Evolutionary conservation across 2,797 vertebrate genomes (phyloP), one percentile per base, ranked within the genome.

Genomic region (Melanotaenia nigrans): DNA sequence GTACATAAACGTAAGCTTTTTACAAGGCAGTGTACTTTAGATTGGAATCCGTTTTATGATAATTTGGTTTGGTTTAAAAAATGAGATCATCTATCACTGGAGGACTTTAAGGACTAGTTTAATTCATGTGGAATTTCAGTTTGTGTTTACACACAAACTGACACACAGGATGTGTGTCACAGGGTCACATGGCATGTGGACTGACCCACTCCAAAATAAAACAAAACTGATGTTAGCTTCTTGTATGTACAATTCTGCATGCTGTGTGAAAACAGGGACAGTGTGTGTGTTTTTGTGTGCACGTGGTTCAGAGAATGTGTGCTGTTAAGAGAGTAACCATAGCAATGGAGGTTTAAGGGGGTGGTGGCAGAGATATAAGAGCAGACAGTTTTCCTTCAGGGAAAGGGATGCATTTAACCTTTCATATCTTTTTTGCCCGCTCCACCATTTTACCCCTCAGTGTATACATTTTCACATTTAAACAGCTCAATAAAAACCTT

Each of bases 331-430:
- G 2, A 71, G 85, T 90, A 72, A 68, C 89, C 87, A 91, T 86
- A 83, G 71, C 78, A 85, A 89, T 84, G 1, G 12, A 59, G 58
- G 49, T 36, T 79, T 60, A n/a, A 42, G 71, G 55, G 72, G 38
- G 63, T 61, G 54, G 60, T 53, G 65, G 24, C 62, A 54, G 62
- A 63, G 66, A 80, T 73, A 71, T 68, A 62, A 76, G 61, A 83
- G 69, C 28, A 49, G 82, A 87, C 78, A 70, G 54, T 77, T 75
- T 82, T 75, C 65, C 79, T 75, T 66, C 57, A 66, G 74, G 77
- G 65, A 81, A 56, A 56, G 22, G 45, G 58, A 79, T 81, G 65
- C 57, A 64, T 86, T 85, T 83, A 86, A 88, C 85, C 69, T 78
- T 68, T 83, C 45, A 3, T 77, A 69, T 80, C 59, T 61, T 24